phyloP scores from a whole-genome alignment of 2,888 invertebrate species.

The Heliothis peltigera region DNA sequence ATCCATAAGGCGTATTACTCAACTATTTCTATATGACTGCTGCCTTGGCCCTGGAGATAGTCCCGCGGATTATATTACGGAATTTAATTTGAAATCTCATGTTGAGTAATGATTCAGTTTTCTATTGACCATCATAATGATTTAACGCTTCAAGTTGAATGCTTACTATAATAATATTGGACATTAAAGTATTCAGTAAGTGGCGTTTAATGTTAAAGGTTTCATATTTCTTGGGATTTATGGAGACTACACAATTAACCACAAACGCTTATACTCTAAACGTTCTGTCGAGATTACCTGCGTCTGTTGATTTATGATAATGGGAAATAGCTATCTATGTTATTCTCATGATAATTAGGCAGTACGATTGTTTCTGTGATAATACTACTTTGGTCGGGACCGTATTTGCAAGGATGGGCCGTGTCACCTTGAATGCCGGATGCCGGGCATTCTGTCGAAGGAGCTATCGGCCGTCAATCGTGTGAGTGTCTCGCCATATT shows the following conservation, averaged over 20 bases:
- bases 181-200: slow-evolving; percentile 66
- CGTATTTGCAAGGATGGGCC: slow-evolving; percentile 85
- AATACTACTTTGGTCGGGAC: slow-evolving; percentile 68
- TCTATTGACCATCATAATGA: slow-evolving; percentile 68
- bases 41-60: slow-evolving; percentile 63
- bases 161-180: slow-evolving; percentile 54
- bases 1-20: slow-evolving; percentile 69
- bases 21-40: slow-evolving; percentile 69
- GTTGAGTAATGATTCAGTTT: slow-evolving; percentile 67
- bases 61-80: slow-evolving; percentile 63
- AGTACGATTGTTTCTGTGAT: slow-evolving; percentile 56
- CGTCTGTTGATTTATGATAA: slow-evolving; percentile 54
- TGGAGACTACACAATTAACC: slow-evolving; percentile 49
- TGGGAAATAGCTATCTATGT: slow-evolving; percentile 48
- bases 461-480: slow-evolving; percentile 88
- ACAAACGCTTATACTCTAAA: slow-evolving; percentile 42
- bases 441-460: slow-evolving; percentile 82
- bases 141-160: slow-evolving; percentile 69
- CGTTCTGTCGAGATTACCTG: slow-evolving; percentile 40
- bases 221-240: slow-evolving; percentile 66
- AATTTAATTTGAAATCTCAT: slow-evolving; percentile 69
- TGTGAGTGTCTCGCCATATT: slow-evolving; percentile 81
- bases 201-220: slow-evolving; percentile 68
- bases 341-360: slow-evolving; percentile 50
- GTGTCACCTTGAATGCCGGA: slow-evolving; percentile 89